Evolutionary conservation across 1,140 invertebrate genomes (phyloP).

Genomic region (Bombus fervidus): DNA sequence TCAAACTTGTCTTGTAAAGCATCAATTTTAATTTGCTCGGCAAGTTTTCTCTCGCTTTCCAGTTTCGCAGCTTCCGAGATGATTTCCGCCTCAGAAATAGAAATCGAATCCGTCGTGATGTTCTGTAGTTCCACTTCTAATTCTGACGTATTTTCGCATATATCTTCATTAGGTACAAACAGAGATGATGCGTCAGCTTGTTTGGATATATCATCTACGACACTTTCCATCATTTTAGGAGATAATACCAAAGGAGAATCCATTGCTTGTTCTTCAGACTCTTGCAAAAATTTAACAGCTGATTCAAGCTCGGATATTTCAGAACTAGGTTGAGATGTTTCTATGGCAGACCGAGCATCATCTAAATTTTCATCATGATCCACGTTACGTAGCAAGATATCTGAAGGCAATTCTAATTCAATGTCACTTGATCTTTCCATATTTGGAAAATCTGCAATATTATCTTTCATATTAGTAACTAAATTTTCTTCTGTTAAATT

Average conservation of each 20-base stretch:
- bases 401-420: constrained; percentile 50
- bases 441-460: background rate
- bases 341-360: constrained; percentile 41
- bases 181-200: constrained; percentile 56
- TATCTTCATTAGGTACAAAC: constrained; percentile 66
- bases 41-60: constrained; percentile 74
- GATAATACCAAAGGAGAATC: constrained; percentile 65
- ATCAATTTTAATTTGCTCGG: constrained; percentile 52
- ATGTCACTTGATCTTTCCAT: background rate
- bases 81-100: constrained; percentile 80
- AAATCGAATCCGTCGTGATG: constrained; percentile 73
- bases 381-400: constrained; percentile 26
- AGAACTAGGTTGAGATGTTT: constrained; percentile 61
- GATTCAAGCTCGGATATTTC: constrained; percentile 78
- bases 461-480: background rate
- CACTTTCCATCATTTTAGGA: constrained; percentile 67
- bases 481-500: background rate
- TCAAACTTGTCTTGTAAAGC: background rate
- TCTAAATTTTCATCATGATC: constrained; percentile 44
- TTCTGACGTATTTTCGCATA: constrained; percentile 65
- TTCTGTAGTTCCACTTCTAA: constrained; percentile 64
- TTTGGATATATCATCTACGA: constrained; percentile 59
- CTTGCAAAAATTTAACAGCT: constrained; percentile 79
- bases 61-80: constrained; percentile 80
- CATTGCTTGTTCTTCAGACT: constrained; percentile 76